phyloP scores from a whole-genome alignment of 2,888 invertebrate genomes.

The Platypus cylindrus region DNA sequence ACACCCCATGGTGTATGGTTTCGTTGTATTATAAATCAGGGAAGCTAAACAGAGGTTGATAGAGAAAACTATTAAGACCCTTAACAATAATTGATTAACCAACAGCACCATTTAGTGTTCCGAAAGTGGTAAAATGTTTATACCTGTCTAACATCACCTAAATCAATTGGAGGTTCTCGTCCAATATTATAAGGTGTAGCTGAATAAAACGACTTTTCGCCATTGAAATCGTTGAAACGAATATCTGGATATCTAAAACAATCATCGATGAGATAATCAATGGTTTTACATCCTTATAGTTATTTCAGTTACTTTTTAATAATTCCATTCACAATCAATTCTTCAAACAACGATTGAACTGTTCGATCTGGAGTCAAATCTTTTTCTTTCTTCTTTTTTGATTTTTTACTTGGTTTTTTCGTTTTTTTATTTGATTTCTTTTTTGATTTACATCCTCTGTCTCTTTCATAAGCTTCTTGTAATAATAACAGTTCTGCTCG shows the following conservation, averaged over 20 bases:
- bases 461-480: conserved; percentile 61
- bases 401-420: conserved; percentile 71
- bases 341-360: conserved; percentile 83
- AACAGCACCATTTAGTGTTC: no score
- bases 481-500: conserved; percentile 54
- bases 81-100: no score
- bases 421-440: conserved; percentile 69
- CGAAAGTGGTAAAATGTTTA: no score
- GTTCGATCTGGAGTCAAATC: conserved; percentile 87
- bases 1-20: no score
- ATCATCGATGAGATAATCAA: background rate
- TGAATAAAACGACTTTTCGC: conserved; percentile 62
- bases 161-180: conserved; percentile 39
- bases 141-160: conserved; percentile 56
- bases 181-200: conserved; percentile 40
- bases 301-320: conserved; percentile 51
- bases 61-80: no score
- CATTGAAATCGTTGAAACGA: conserved; percentile 49
- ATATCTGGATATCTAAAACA: conserved; percentile 29
- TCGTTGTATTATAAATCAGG: no score
- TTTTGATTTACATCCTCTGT: conserved; percentile 59
- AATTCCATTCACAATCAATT: conserved; percentile 81
- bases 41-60: no score
- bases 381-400: conserved; percentile 88
- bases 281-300: background rate